Conservation (phyloP, 35 echinoderm and acorn worm genomes). For the Holothuria glaberrima region DNA sequence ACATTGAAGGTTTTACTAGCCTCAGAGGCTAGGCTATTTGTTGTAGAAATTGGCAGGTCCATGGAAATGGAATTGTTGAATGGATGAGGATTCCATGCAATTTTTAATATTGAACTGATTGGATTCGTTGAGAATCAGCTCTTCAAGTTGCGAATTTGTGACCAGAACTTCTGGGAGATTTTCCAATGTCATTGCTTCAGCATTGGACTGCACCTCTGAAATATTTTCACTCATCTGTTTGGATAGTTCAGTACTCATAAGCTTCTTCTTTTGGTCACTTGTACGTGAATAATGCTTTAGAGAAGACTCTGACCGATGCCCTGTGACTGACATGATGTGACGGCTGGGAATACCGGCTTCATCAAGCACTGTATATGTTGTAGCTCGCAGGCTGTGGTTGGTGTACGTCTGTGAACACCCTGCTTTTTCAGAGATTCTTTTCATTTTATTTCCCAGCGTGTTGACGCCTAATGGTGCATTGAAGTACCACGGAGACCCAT, state of each 20-base stretch:
- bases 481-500: slow-evolving; percentile 19
- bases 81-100: too few relatives aligned
- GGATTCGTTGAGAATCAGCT: too few relatives aligned
- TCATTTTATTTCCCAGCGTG: slow-evolving; percentile 82
- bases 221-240: slow-evolving; percentile 2
- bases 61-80: too few relatives aligned
- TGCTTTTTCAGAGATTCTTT: slow-evolving; percentile 64
- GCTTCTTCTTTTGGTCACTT: slow-evolving; percentile 38
- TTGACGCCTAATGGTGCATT: slow-evolving; percentile 19
- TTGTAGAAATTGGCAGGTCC: too few relatives aligned
- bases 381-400: slow-evolving; percentile 73
- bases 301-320: slow-evolving; percentile 64
- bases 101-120: too few relatives aligned
- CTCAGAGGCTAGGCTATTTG: too few relatives aligned
- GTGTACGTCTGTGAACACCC: slow-evolving; percentile 59
- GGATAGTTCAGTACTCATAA: slow-evolving; percentile 5
- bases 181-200: too few relatives aligned
- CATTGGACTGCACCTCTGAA: too few relatives aligned
- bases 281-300: slow-evolving; percentile 65
- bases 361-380: slow-evolving; percentile 57
- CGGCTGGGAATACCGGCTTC: slow-evolving; percentile 56
- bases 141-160: too few relatives aligned
- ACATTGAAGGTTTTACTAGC: too few relatives aligned
- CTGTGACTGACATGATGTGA: slow-evolving; percentile 66
- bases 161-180: too few relatives aligned